Conservation (phyloP, 1,140 invertebrate genomes). For the Ostrea denselamellosa region DNA sequence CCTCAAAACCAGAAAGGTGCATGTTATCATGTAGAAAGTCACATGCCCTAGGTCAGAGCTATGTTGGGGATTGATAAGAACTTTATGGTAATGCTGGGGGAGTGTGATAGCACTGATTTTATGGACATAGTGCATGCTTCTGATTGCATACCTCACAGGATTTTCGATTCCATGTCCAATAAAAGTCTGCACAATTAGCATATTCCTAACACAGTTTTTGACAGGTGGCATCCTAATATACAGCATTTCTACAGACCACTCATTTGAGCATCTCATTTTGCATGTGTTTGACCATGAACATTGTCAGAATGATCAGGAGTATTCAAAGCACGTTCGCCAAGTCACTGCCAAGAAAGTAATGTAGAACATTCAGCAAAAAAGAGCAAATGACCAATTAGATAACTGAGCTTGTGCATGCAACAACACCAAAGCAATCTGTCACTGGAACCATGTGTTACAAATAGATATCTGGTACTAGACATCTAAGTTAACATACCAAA, state of each 20-base stretch:
- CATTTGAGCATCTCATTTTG: background rate
- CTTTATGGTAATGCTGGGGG: constrained; percentile 10
- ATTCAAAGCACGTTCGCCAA: background rate
- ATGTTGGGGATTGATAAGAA: constrained; percentile 11
- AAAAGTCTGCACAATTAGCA: constrained; percentile 32
- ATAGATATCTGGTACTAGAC: too few species aligned
- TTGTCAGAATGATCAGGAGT: background rate
- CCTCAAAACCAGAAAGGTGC: background rate
- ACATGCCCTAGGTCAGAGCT: constrained; percentile 11
- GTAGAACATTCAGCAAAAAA: too few species aligned
- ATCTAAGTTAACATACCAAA: too few species aligned
- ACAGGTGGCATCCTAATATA: constrained; percentile 19
- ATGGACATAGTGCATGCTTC: background rate
- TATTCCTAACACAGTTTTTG: background rate
- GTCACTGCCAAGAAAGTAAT: background rate
- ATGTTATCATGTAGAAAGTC: constrained; percentile 1
- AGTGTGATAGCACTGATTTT: constrained; percentile 28
- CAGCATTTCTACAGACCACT: background rate
- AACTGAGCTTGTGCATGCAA: too few species aligned
- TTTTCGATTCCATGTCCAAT: constrained; percentile 34
- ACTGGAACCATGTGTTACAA: too few species aligned
- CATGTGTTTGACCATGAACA: background rate
- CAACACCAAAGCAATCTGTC: too few species aligned
- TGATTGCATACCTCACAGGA: constrained; percentile 26
- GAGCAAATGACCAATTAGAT: too few species aligned